Evolutionary conservation across 2,113 vertebrate genomes (phyloP).

Genomic region (Pteropus alecto): DNA sequence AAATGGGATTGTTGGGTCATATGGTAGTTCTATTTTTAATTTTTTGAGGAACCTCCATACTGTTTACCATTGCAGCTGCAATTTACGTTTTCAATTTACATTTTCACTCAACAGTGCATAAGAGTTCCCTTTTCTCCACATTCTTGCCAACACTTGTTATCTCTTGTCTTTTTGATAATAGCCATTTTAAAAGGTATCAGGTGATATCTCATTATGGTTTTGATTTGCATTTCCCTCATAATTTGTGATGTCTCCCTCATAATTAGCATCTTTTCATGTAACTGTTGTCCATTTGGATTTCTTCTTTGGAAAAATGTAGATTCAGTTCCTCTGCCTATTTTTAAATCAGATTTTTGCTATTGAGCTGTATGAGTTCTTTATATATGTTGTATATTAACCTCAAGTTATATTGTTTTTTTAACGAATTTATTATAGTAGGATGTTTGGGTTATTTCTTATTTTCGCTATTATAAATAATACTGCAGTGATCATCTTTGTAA

Average conservation of each 20-base stretch:
- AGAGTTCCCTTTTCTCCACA: not conserved
- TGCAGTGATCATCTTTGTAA: not conserved
- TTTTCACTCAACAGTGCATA: not conserved
- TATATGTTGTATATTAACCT: not conserved
- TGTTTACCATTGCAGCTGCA: not conserved
- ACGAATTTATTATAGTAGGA: not conserved
- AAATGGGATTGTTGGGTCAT: not conserved
- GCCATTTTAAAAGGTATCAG: not conserved
- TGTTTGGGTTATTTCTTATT: not conserved
- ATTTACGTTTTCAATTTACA: not conserved
- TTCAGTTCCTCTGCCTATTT: not conserved
- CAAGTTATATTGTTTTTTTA: not conserved
- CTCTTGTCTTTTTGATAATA: not conserved
- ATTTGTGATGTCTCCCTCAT: not conserved
- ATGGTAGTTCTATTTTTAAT: not conserved
- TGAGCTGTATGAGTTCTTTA: not conserved
- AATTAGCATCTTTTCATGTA: not conserved
- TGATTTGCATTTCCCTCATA: not conserved
- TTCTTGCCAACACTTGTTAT: not conserved
- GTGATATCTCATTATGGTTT: not conserved
- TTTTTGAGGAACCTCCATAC: not conserved
- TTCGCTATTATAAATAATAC: slow-evolving; percentile 4
- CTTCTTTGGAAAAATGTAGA: not conserved
- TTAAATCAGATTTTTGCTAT: not conserved
- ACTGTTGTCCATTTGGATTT: not conserved